Evolutionary conservation across 1,140 invertebrate species (phyloP), one percentile per base, ranked within the genome.

Genomic region (Nasonia giraulti): DNA sequence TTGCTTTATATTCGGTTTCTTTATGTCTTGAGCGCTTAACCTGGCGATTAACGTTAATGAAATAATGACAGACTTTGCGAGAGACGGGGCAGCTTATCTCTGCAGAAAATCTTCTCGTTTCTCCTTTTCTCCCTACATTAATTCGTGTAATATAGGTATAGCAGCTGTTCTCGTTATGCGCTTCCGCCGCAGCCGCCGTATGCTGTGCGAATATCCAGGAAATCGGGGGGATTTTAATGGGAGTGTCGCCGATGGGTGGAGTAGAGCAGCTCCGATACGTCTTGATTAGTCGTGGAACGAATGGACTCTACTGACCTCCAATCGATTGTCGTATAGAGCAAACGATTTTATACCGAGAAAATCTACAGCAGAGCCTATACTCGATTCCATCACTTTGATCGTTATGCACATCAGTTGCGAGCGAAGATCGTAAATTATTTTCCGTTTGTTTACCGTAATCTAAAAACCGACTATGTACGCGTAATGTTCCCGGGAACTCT

Each of bases 21-120:
- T 74, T 50, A 37, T n/a, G 27, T 62, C 73, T 66, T 31, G 47
- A n/a, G 5, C 40, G 14, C 66, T 82, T 82, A 82, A 82, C 50
- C 33, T 76, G 47, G 74, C 85, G 85, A 85, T 87, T 86, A 86
- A 86, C 55, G 85, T 83, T 84, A 87, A 88, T 87, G 84, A 88
- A 88, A 87, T 87, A 88, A 88, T 87, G 82, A 87, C 80, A 86
- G 47, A 73, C 68, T 55, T 71, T 7, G 37, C 31, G 76, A 75
- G 17, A 50, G 76, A 37, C 33, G 33, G 33, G 33, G 5, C 2
- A 74, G 50, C 82, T 79, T 82, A 82, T 82, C 44, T 73, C 17
- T 6, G 2, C 20, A 37, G n/a, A 44, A 37, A 4, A 37, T 37
- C 33, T 37, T 44, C 7, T 44, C 40, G 40, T 44, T 44, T 44